Base-by-base conservation (phyloP, 1,140 invertebrate species). In the Camponotus pennsylvanicus region DNA sequence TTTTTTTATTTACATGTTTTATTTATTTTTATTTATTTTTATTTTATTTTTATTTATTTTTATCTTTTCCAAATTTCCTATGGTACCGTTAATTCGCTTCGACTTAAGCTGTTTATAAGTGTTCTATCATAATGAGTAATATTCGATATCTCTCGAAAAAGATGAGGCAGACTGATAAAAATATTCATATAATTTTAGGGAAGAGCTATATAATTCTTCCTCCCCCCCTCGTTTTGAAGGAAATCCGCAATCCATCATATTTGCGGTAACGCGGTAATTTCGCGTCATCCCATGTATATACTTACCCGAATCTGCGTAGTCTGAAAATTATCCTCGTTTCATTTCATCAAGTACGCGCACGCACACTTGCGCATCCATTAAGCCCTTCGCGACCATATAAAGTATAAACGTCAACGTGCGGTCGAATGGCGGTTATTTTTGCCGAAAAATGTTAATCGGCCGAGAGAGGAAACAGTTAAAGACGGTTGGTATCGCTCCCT, bases 391-490 rank as follows among this genome's bases (percentile, higher is more conserved):
- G 7, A 55, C 34, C 49, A 18, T 70, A 71, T 45, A 21, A 40
- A 70, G n/a, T 70, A 80, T 18, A 80, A 73, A 73, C 40, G 3
- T 32, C 69, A 40, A 15, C 13, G 37, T 13, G 18, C 42, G 11
- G 27, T 57, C 27, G 9, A 59, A 32, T 27, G 11, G 27, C 55
- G 27, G 27, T n/a, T 45, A 82, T 57, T 61, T 82, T 42, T 40
- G 9, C 18, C 11, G 52, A 45, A 32, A 73, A 80, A 59, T 59
- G 66, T 71, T 73, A 71, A 73, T 73, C 3, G 27, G 1, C n/a
- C 49, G 21, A 21, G 9, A 71, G 6, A 42, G 9, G 18, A 59
- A 71, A 71, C 49, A 37, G 37, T 82, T 71, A 71, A 82, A 73
- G 73, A 18, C 11, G 11, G 52, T 34, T n/a, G 75, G 32, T 52